Evolutionary conservation across 2,113 vertebrate species (phyloP).

Genomic region (Toxotes chatareus): DNA sequence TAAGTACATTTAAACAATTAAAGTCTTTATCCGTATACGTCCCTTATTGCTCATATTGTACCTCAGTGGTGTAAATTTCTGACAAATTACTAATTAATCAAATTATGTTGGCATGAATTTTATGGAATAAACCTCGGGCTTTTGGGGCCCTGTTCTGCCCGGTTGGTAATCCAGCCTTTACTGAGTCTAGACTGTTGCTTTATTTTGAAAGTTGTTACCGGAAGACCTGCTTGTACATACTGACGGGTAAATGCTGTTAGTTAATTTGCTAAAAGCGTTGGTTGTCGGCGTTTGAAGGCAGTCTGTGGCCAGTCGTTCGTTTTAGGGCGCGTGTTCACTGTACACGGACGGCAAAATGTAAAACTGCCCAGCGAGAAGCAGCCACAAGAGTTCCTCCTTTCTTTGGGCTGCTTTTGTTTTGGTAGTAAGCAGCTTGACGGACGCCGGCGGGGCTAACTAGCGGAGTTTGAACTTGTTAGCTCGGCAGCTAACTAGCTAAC

Average conservation of each 20-base stretch:
- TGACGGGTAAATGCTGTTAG: background rate
- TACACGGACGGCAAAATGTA: background rate
- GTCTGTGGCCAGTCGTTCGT: background rate
- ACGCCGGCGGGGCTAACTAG: background rate
- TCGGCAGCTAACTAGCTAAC: slow-evolving; percentile 27
- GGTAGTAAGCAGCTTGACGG: background rate
- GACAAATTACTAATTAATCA: background rate
- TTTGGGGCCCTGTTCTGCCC: background rate
- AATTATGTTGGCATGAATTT: background rate
- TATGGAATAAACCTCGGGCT: background rate
- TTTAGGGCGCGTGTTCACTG: background rate
- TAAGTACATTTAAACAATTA: too few species aligned
- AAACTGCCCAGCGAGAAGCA: too few species aligned
- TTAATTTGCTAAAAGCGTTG: background rate
- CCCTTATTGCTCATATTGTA: too few species aligned
- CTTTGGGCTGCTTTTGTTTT: slow-evolving; percentile 5
- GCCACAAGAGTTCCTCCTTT: background rate
- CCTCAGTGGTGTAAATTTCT: too few species aligned
- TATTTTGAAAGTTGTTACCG: slow-evolving; percentile 57
- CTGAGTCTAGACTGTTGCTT: background rate
- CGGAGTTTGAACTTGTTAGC: slow-evolving; percentile 47
- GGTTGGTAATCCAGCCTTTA: background rate
- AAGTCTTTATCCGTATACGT: too few species aligned
- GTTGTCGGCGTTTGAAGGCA: background rate
- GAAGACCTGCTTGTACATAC: slow-evolving; percentile 6